Percentiles rank a stretch among this genome's conserved stretches.
Evolutionary conservation across 2,113 vertebrate genomes (phyloP).

Genomic region (human): GRCh38 chr13:102427001-102427500

Average conservation of each 20-base stretch:
- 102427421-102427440: not conserved
- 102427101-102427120: not conserved
- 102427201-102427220: not conserved
- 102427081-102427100: not conserved
- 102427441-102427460: not conserved
- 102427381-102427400: not conserved
- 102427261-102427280: not conserved
- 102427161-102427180: not conserved
- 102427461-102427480: not conserved
- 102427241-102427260: not conserved
- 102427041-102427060: too few species aligned
- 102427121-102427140: not conserved
- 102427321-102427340: not conserved
- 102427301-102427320: not conserved
- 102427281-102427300: conserved; percentile 7
- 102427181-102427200: not conserved
- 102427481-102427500: not conserved
- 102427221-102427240: not conserved
- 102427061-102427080: not conserved
- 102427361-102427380: not conserved
- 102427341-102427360: not conserved
- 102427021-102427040: not conserved
- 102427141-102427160: not conserved
- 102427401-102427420: not conserved
- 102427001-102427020: not conserved